These are phyloP conservation scores for Colletes gigas DNA, from an alignment of 1,140 invertebrate species.

Conservation along the genomic window DNA sequence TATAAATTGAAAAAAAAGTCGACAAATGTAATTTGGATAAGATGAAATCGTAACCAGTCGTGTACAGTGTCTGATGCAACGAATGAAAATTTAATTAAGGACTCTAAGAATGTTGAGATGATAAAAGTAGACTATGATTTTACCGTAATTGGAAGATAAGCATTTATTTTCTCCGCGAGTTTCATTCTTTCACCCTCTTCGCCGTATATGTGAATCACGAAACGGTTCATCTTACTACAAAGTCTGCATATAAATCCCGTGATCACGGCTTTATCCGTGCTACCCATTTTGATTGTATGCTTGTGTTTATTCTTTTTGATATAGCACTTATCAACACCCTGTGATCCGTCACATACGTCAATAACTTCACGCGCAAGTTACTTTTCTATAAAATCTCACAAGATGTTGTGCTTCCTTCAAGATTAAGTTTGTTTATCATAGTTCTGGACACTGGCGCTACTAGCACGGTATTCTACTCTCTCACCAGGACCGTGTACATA, in stretches of 20 bases:
- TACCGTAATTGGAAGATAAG: constrained; percentile 88
- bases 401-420: constrained; percentile 42
- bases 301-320: constrained; percentile 5
- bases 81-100: not conserved
- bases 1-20: not conserved
- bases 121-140: constrained; percentile 55
- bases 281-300: constrained; percentile 82
- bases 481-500: constrained; percentile 7
- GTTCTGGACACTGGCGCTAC: constrained; percentile 51
- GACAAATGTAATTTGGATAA: not conserved
- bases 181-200: constrained; percentile 87
- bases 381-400: constrained; percentile 25
- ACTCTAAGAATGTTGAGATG: not conserved
- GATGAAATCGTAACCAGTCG: constrained; percentile 10
- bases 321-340: constrained; percentile 22
- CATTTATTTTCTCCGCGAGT: constrained; percentile 88
- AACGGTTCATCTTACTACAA: constrained; percentile 90
- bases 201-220: constrained; percentile 89
- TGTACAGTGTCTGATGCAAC: not conserved
- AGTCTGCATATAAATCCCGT: constrained; percentile 90
- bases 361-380: constrained; percentile 25
- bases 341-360: constrained; percentile 15
- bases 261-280: constrained; percentile 87
- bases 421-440: constrained; percentile 55
- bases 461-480: constrained; percentile 18